These are phyloP conservation scores for Hippocampus zosterae DNA, from an alignment of 2,113 vertebrate genomes.

Conservation along the genomic window DNA sequence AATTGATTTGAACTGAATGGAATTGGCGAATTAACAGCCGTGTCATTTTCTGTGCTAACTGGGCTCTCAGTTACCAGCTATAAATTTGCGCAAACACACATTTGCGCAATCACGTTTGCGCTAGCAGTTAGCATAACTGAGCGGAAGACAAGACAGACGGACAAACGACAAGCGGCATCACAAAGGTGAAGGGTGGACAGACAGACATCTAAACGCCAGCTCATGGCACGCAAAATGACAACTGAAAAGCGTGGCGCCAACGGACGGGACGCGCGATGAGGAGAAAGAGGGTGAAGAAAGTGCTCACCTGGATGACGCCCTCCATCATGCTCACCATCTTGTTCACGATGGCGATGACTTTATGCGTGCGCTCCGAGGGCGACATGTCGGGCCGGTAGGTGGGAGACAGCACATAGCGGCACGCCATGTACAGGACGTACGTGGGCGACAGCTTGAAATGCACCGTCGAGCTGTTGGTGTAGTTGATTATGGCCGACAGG, in stretches of 20 bases:
- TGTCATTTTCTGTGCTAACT: too few species aligned
- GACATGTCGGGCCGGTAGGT: slow-evolving; percentile 87
- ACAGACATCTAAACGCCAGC: background rate
- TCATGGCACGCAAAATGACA: background rate
- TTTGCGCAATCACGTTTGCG: background rate
- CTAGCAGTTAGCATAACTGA: too few species aligned
- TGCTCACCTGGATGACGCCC: slow-evolving; percentile 95
- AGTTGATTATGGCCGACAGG: slow-evolving; percentile 95
- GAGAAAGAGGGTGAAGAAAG: background rate
- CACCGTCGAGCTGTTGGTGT: slow-evolving; percentile 97
- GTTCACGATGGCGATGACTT: slow-evolving; percentile 94
- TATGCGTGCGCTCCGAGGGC: slow-evolving; percentile 88
- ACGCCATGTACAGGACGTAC: slow-evolving; percentile 94
- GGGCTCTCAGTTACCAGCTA: too few species aligned
- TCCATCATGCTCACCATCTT: slow-evolving; percentile 99
- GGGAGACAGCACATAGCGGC: slow-evolving; percentile 88
- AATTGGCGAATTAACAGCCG: too few species aligned
- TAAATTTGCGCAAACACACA: background rate
- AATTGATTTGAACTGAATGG: too few species aligned
- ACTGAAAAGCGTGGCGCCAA: background rate
- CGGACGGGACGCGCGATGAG: background rate
- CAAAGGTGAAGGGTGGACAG: background rate
- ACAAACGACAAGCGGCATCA: background rate
- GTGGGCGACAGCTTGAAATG: slow-evolving; percentile 97
- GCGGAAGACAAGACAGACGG: background rate